These are phyloP conservation scores for Phocoena sinus DNA, from an alignment of 2,113 vertebrate genomes.

Conservation along the genomic window DNA sequence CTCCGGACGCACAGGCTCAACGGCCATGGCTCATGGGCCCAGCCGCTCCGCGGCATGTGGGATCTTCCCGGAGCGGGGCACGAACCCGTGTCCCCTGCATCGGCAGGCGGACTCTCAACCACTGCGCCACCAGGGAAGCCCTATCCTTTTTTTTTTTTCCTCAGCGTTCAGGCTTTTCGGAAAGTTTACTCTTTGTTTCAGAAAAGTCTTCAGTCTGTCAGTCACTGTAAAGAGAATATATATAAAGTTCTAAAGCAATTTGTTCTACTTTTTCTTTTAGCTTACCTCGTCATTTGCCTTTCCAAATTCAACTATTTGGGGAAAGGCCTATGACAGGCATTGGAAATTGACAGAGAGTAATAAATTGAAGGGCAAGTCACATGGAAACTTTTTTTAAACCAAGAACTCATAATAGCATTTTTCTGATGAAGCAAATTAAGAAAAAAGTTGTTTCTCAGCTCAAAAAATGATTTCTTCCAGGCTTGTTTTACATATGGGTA, in stretches of 20 bases:
- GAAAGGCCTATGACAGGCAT: neutral
- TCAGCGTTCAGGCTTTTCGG: neutral
- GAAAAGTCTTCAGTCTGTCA: neutral
- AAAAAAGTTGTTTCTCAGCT: neutral
- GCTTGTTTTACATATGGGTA: neutral
- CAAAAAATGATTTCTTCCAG: neutral
- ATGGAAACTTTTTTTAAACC: neutral
- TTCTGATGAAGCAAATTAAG: neutral
- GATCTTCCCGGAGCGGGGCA: too few relatives aligned
- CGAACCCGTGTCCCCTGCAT: too few relatives aligned
- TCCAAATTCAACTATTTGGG: neutral
- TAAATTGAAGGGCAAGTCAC: neutral
- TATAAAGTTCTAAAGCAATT: neutral
- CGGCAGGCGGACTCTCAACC: too few relatives aligned
- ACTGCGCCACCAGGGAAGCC: too few relatives aligned
- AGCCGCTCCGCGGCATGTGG: too few relatives aligned
- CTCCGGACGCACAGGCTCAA: too few relatives aligned
- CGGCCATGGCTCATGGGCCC: too few relatives aligned
- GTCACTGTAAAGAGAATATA: too few relatives aligned
- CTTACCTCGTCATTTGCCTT: neutral
- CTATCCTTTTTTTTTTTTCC: neutral
- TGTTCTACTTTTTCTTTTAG: neutral
- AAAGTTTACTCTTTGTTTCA: neutral
- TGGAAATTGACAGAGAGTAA: neutral
- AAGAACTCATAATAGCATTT: neutral